Base-by-base conservation (phyloP, 2,113 vertebrate species). In the Mustela nigripes region DNA sequence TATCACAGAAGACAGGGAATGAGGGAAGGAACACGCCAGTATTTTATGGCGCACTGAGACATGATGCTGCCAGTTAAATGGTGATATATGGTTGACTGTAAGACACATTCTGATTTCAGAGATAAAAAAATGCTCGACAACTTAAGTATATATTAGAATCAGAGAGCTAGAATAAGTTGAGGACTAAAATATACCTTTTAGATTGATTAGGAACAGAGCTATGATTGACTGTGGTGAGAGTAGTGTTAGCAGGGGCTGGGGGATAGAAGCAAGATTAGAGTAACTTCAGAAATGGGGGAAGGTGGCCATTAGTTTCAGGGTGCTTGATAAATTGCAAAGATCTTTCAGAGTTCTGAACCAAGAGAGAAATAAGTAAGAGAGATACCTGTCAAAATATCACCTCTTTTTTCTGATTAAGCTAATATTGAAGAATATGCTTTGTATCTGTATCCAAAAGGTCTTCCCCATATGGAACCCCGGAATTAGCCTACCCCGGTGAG, bases 391-490 rank as follows among this genome's bases (percentile, higher is more conserved):
- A 62, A 31, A 87, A 21, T 31, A 42, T 2, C 21, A n/a, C 18
- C 56, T 73, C 74, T 65, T 36, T 45, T 62, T 31, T 31, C 73
- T 53, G 36, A 39, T 50, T 50, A 33, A 58, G 28, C 65, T 82
- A n/a, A 4, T 79, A 39, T 19, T 63, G 36, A 60, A 39, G 18
- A 80, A 50, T 42, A 4, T 65, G 36, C 21, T 71, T 92, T 79
- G 0, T 26, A 28, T 63, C 15, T 74, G 28, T 1, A 3, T 63
- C 78, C 33, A 18, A 36, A 16, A 62, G 67, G 12, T 0, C 28
- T 33, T 83, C 31, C 45, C 15, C 18, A 1, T 24, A 33, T n/a
- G 3, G 45, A 56, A 4, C 39, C 42, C 79, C 36, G 50, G 79
- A 74, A 39, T 73, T 8, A 21, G 76, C 56, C 14, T 9, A 3